phyloP scores from a whole-genome alignment of 1,140 invertebrate genomes.

The Bombus pascuorum region DNA sequence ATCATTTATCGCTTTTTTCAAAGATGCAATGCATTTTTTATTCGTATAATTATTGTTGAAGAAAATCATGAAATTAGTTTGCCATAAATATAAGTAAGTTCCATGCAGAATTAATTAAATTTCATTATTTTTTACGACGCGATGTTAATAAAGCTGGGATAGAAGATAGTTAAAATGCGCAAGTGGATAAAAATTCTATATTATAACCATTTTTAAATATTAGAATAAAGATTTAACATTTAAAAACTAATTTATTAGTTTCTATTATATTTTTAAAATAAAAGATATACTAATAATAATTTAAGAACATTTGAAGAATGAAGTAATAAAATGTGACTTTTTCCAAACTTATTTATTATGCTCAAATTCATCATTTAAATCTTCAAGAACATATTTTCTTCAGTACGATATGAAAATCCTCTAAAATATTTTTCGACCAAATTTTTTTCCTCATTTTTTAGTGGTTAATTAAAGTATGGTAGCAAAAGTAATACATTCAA shows the following conservation, averaged over 20 bases:
- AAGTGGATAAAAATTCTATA: too few relatives aligned
- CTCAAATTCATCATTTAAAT: neutral
- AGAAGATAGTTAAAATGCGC: too few relatives aligned
- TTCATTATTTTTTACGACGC: neutral
- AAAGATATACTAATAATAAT: neutral
- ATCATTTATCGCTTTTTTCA: neutral
- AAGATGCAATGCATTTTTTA: too few relatives aligned
- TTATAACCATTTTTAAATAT: too few relatives aligned
- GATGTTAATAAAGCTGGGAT: too few relatives aligned
- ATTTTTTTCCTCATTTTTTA: neutral
- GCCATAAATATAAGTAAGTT: neutral
- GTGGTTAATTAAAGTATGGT: neutral
- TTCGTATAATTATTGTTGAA: too few relatives aligned
- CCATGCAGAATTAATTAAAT: neutral
- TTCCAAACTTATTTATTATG: neutral
- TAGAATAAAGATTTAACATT: neutral
- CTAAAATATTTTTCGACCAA: neutral
- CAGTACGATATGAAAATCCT: neutral
- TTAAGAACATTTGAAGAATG: too few relatives aligned
- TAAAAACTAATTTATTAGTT: neutral
- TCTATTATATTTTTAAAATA: neutral
- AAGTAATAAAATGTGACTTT: neutral
- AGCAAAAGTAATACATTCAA: neutral
- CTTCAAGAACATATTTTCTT: neutral
- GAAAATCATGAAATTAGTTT: neutral